Percentiles rank a stretch among this genome's conserved stretches.
These are phyloP conservation scores for Propithecus deckenii DNA, from an alignment of 2,797 vertebrate genomes.

Conservation along the genomic window DNA sequence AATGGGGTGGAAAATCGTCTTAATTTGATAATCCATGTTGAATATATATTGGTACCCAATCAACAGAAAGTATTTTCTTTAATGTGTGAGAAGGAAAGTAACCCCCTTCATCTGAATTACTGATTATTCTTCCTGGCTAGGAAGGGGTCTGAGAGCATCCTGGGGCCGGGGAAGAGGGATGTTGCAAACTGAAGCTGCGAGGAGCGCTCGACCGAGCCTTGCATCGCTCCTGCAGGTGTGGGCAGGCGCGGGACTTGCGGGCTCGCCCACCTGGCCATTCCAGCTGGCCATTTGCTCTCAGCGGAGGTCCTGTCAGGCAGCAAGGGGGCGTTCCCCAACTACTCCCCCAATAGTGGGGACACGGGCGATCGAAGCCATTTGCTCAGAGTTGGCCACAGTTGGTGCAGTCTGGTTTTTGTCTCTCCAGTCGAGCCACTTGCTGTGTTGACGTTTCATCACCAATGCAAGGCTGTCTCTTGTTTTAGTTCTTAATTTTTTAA, in stretches of 20 bases:
- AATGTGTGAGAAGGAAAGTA: constrained; percentile 3
- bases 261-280: background rate
- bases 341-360: accelerated
- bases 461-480: background rate
- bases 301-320: background rate
- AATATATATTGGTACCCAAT: background rate
- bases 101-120: background rate
- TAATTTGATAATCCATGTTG: constrained; percentile 46
- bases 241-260: background rate
- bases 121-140: background rate
- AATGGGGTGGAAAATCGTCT: constrained; percentile 65
- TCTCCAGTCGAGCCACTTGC: background rate
- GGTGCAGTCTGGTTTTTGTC: background rate
- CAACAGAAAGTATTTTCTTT: constrained; percentile 46
- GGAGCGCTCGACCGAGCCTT: background rate
- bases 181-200: background rate
- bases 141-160: background rate
- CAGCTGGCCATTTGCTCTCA: constrained; percentile 20
- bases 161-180: background rate
- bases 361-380: background rate
- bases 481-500: background rate
- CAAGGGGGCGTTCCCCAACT: background rate
- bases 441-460: background rate
- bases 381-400: background rate
- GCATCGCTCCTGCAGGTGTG: background rate